phyloP scores from a whole-genome alignment of 2,113 vertebrate species.

The Sylvilagus bachmani region DNA sequence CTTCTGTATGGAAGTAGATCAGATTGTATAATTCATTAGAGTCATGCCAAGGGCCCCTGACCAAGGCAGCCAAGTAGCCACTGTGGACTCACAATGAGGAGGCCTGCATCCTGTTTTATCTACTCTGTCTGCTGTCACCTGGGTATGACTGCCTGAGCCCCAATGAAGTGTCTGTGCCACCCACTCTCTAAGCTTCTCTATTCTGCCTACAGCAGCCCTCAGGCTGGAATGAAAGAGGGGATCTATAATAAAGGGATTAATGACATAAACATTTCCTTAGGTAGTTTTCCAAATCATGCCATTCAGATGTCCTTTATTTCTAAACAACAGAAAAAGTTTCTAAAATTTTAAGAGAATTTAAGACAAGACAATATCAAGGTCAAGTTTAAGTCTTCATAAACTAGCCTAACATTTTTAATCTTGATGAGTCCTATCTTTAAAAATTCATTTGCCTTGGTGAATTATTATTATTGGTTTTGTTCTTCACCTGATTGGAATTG shows the following conservation, averaged over 20 bases:
- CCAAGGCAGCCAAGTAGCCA: neutral
- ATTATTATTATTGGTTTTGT: neutral
- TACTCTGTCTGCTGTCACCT: neutral
- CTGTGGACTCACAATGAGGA: neutral
- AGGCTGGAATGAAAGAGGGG: neutral
- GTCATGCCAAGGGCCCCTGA: neutral
- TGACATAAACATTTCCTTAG: neutral
- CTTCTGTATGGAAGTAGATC: neutral
- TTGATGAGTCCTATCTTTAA: neutral
- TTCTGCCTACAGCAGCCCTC: neutral
- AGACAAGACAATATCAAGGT: neutral
- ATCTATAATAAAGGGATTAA: neutral
- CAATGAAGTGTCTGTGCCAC: neutral
- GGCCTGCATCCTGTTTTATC: no score
- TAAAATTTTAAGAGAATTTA: neutral
- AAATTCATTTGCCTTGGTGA: slow-evolving; percentile 23
- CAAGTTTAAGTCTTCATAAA: slow-evolving; percentile 6
- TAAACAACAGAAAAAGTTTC: neutral
- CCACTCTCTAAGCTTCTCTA: neutral
- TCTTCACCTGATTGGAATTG: slow-evolving; percentile 37
- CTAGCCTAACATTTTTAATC: neutral
- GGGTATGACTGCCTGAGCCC: neutral
- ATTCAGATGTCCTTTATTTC: neutral
- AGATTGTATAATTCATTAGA: neutral
- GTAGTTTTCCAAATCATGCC: neutral